phyloP scores from a whole-genome alignment of 2,888 invertebrate genomes.

The Andricus quercusramuli region DNA sequence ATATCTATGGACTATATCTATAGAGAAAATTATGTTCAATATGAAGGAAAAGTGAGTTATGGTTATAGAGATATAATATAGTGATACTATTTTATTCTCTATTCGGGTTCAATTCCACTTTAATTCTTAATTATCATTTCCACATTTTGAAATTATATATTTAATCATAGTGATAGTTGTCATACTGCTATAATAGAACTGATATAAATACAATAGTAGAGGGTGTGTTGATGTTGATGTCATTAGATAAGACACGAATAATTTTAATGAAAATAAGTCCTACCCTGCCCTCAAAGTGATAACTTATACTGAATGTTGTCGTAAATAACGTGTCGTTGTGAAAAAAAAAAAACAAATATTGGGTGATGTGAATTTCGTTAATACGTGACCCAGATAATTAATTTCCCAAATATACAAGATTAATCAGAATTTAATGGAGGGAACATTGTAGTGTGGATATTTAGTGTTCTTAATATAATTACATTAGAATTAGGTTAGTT shows the following conservation, averaged over 20 bases:
- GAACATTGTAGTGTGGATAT: background rate
- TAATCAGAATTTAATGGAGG: background rate
- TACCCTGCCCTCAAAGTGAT: constrained; percentile 10
- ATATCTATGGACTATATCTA: no score
- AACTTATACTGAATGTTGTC: constrained; percentile 27
- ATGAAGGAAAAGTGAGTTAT: no score
- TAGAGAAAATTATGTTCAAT: no score
- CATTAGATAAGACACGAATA: constrained; percentile 29
- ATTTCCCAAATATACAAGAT: background rate
- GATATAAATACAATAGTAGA: constrained; percentile 16
- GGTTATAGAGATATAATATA: no score
- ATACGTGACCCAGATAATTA: background rate
- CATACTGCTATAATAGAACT: background rate
- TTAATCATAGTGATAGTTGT: background rate
- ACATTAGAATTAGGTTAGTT: no score
- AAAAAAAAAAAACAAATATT: background rate
- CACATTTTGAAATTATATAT: background rate
- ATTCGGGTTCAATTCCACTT: background rate
- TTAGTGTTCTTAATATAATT: background rate
- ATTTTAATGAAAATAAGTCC: constrained; percentile 39
- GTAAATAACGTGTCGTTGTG: constrained; percentile 33
- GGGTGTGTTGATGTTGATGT: constrained; percentile 34
- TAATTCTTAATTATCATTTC: background rate
- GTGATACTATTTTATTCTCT: no score
- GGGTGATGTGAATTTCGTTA: background rate